A percentile compares a stretch with the other conserved stretches of the same genome.
These are phyloP conservation scores for Torymus tubicola DNA, from an alignment of 2,888 invertebrate genomes.

Conservation along the genomic window DNA sequence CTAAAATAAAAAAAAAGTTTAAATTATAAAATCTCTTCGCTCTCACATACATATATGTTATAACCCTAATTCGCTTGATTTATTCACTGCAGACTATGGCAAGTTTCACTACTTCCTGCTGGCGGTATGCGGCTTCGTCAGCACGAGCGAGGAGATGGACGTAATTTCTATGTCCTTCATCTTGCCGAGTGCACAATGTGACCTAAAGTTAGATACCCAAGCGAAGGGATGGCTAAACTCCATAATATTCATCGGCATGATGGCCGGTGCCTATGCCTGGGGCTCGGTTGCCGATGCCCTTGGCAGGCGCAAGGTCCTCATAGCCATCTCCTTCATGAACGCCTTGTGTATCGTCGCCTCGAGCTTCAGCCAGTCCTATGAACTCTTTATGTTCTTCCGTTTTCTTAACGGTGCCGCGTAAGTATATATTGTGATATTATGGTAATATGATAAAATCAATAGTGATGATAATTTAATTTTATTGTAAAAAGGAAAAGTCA, in stretches of 20 bases:
- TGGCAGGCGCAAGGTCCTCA: slow-evolving; percentile 91
- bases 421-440: slow-evolving; percentile 76
- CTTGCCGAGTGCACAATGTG: slow-evolving; percentile 94
- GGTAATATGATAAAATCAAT: too few species aligned
- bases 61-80: neutral
- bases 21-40: too few species aligned
- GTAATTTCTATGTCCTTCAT: slow-evolving; percentile 97
- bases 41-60: neutral
- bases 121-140: slow-evolving; percentile 95
- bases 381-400: slow-evolving; percentile 92
- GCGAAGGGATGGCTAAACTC: slow-evolving; percentile 91
- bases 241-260: slow-evolving; percentile 93
- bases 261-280: slow-evolving; percentile 96
- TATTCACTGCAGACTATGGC: slow-evolving; percentile 84
- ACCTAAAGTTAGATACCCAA: slow-evolving; percentile 89
- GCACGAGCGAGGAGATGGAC: slow-evolving; percentile 97
- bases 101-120: slow-evolving; percentile 93
- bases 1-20: too few species aligned
- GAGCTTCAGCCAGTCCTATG: slow-evolving; percentile 92
- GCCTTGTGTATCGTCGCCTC: slow-evolving; percentile 93
- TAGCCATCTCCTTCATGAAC: slow-evolving; percentile 93
- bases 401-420: slow-evolving; percentile 96
- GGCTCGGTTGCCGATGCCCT: slow-evolving; percentile 93
- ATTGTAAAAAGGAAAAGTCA: too few species aligned
- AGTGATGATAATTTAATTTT: too few species aligned